Evolutionary conservation across 2,797 vertebrate genomes (phyloP).

Genomic region (Microctenopoma steveboyesi): DNA sequence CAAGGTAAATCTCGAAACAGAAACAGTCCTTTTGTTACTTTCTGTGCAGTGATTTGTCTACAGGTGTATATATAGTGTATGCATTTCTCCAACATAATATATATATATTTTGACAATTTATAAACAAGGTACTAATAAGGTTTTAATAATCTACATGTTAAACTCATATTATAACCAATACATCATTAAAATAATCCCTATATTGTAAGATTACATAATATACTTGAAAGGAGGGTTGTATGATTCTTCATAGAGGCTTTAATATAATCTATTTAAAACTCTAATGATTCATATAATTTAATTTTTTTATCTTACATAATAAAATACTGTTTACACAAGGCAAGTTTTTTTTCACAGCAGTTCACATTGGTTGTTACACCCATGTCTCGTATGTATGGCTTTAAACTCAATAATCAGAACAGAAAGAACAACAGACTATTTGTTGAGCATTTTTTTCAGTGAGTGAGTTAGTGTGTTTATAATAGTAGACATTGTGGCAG

Average conservation of each 20-base stretch:
- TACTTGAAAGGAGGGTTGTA: slow-evolving; percentile 65
- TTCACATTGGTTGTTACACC: slow-evolving; percentile 83
- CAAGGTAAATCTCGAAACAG: slow-evolving; percentile 62
- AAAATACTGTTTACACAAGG: slow-evolving; percentile 98
- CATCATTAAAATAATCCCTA: slow-evolving; percentile 69
- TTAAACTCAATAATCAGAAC: slow-evolving; percentile 91
- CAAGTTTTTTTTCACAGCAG: slow-evolving; percentile 87
- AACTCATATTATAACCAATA: slow-evolving; percentile 57
- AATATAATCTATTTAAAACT: slow-evolving; percentile 80
- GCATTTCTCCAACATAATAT: slow-evolving; percentile 63
- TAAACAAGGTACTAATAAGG: slow-evolving; percentile 65
- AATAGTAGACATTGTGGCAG: slow-evolving; percentile 91
- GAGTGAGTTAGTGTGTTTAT: slow-evolving; percentile 93
- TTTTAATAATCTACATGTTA: slow-evolving; percentile 58
- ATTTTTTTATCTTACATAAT: slow-evolving; percentile 84
- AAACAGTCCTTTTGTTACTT: slow-evolving; percentile 52
- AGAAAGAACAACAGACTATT: slow-evolving; percentile 86
- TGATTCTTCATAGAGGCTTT: slow-evolving; percentile 74
- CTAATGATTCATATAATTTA: slow-evolving; percentile 74
- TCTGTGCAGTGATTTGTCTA: slow-evolving; percentile 73
- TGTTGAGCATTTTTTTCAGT: slow-evolving; percentile 92
- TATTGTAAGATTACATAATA: slow-evolving; percentile 68
- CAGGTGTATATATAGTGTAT: slow-evolving; percentile 60
- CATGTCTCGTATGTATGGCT: slow-evolving; percentile 94
- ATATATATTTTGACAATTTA: slow-evolving; percentile 66